These are phyloP conservation scores for Gavia stellata DNA, from an alignment of 2,113 vertebrate species.

Conservation along the genomic window DNA sequence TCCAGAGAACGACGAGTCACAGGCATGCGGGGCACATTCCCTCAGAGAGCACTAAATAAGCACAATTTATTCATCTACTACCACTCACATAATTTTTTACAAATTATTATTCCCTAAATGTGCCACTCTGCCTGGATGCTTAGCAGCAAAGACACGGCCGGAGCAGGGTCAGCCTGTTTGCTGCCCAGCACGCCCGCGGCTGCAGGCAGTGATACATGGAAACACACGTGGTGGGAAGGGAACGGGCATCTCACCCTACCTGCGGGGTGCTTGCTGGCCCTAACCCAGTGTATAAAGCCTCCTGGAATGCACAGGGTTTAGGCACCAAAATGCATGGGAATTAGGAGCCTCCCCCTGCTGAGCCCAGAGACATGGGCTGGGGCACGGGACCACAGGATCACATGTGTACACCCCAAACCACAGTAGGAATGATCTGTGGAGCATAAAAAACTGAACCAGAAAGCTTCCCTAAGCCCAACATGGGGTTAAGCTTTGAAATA, in stretches of 20 bases:
- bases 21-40: background rate
- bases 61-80: background rate
- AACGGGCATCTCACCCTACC: fast-evolving
- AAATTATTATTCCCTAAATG: background rate
- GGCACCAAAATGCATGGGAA: background rate
- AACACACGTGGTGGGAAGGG: fast-evolving
- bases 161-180: background rate
- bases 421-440: background rate
- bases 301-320: background rate
- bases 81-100: background rate
- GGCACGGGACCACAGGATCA: fast-evolving
- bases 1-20: background rate
- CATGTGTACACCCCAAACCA: fast-evolving
- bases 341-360: background rate
- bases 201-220: fast-evolving
- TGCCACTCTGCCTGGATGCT: background rate
- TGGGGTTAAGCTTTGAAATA: conserved; percentile 34
- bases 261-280: fast-evolving
- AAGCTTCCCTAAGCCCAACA: background rate
- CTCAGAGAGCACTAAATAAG: background rate
- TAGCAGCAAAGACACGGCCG: fast-evolving
- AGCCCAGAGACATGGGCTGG: background rate
- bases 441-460: background rate
- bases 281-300: fast-evolving
- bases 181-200: background rate